A percentile compares a stretch with the other conserved stretches of the same genome.
phyloP scores from a whole-genome alignment of 2,797 vertebrate genomes.

The Rhinoraja longicauda region DNA sequence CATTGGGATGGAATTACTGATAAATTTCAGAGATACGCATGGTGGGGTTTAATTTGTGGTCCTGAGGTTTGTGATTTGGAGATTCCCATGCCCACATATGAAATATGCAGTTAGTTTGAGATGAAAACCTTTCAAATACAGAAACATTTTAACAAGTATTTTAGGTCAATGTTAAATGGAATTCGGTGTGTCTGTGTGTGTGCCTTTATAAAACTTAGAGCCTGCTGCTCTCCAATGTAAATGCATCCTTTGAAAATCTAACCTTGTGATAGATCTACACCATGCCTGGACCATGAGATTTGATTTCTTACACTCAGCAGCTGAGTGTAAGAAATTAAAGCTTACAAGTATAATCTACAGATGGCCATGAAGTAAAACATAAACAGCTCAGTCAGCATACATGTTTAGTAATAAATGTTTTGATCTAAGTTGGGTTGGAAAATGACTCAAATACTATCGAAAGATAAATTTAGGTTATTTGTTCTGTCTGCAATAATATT shows the following conservation, averaged over 20 bases:
- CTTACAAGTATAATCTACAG: neutral
- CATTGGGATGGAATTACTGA: neutral
- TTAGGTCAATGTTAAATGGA: neutral
- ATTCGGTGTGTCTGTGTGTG: neutral
- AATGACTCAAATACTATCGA: neutral
- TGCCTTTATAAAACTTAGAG: neutral
- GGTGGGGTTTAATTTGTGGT: neutral
- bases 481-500: neutral
- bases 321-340: too few species aligned
- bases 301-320: neutral
- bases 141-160: neutral
- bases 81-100: neutral
- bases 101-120: neutral
- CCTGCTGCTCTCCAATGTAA: neutral
- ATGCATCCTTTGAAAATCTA: neutral
- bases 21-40: conserved; percentile 1
- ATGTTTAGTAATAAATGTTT: neutral
- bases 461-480: neutral
- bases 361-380: neutral
- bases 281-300: neutral
- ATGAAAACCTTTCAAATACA: neutral
- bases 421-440: neutral
- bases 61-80: neutral
- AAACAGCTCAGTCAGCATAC: neutral
- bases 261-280: neutral